Conservation (phyloP, 2,888 invertebrate genomes). For the Biston stratarius region DNA sequence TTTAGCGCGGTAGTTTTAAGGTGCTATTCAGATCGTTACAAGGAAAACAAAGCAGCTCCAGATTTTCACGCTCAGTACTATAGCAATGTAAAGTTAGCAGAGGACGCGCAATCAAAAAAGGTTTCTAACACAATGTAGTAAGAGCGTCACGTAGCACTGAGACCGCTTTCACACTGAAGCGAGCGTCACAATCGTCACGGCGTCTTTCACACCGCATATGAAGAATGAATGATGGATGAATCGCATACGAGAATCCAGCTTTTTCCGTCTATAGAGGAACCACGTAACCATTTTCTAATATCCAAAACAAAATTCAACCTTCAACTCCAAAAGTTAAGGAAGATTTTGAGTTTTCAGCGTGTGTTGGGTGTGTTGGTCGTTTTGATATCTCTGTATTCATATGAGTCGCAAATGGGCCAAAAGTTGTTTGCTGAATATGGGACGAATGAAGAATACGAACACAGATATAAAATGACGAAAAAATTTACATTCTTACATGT, state of each 20-base stretch:
- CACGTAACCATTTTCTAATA: slow-evolving; percentile 45
- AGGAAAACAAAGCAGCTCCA: slow-evolving; percentile 38
- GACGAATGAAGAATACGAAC: slow-evolving; percentile 54
- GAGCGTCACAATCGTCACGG: slow-evolving; percentile 76
- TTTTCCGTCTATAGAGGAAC: slow-evolving; percentile 67
- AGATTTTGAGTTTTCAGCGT: slow-evolving; percentile 3
- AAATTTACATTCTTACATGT: not conserved
- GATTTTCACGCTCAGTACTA: slow-evolving; percentile 56
- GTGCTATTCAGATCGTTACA: slow-evolving; percentile 4
- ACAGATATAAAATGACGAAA: slow-evolving; percentile 37
- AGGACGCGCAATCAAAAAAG: slow-evolving; percentile 61
- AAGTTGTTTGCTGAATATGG: slow-evolving; percentile 72
- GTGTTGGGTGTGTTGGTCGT: slow-evolving; percentile 46
- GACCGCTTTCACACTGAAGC: slow-evolving; percentile 53
- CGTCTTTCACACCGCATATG: slow-evolving; percentile 74
- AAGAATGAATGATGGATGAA: slow-evolving; percentile 82
- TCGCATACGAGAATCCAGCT: slow-evolving; percentile 71
- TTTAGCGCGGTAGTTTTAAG: slow-evolving; percentile 5
- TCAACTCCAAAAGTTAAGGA: slow-evolving; percentile 40
- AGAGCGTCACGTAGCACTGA: slow-evolving; percentile 51
- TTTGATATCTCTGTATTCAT: slow-evolving; percentile 69
- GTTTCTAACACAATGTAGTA: slow-evolving; percentile 59
- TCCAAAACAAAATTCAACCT: slow-evolving; percentile 45
- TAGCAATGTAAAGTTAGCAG: slow-evolving; percentile 57
- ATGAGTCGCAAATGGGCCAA: slow-evolving; percentile 75